A percentile compares a stretch with the other conserved stretches of the same genome.
phyloP scores from a whole-genome alignment of 2,888 invertebrate genomes.

The Syrphus vitripennis region DNA sequence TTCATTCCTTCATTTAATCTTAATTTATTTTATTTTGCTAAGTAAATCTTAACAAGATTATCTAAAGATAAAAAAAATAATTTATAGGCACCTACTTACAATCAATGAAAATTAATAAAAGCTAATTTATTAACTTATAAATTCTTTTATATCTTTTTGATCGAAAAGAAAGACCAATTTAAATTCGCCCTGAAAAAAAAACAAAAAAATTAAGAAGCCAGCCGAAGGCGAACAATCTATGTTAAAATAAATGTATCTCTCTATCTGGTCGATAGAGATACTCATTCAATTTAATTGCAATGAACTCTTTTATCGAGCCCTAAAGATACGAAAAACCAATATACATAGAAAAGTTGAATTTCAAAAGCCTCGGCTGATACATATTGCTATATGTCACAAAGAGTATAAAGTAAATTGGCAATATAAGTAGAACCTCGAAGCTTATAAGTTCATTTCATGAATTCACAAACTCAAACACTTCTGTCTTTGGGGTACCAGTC shows the following conservation, averaged over 20 bases:
- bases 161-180: background rate
- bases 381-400: background rate
- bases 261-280: background rate
- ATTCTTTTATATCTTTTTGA: background rate
- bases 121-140: background rate
- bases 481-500: background rate
- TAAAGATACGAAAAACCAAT: background rate
- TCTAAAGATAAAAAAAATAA: background rate
- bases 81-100: background rate
- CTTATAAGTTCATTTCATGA: background rate
- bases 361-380: background rate
- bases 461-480: background rate
- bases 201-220: background rate
- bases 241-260: background rate
- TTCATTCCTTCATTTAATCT: background rate
- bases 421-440: background rate
- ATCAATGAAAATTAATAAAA: background rate
- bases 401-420: background rate
- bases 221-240: background rate
- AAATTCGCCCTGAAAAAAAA: background rate
- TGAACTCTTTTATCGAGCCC: background rate
- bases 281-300: background rate
- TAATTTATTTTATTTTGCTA: background rate
- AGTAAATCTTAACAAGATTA: background rate
- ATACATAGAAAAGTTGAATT: background rate